Evolutionary conservation across 2,797 vertebrate genomes (phyloP).

Genomic region (Lagorchestes hirsutus): DNA sequence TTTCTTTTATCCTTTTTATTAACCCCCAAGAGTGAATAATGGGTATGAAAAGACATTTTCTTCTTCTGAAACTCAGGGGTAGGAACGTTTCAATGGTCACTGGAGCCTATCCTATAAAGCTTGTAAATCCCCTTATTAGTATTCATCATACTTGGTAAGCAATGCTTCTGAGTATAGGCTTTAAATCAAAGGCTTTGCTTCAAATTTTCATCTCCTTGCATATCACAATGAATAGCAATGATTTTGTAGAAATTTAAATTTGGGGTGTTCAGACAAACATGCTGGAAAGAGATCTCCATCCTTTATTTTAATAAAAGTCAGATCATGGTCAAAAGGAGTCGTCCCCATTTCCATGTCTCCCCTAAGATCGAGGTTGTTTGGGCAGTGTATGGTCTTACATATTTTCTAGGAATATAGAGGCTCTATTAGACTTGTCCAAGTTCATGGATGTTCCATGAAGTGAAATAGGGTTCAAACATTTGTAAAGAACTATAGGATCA

Average conservation of each 20-base stretch:
- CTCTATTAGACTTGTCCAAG: not conserved
- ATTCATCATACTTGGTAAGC: conserved; percentile 63
- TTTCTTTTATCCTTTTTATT: conserved; percentile 11
- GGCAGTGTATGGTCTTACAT: not conserved
- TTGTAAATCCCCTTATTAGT: conserved; percentile 69
- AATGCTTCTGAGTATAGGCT: conserved; percentile 67
- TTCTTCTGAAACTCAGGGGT: conserved; percentile 18
- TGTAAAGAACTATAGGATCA: not conserved
- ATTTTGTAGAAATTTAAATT: conserved; percentile 30
- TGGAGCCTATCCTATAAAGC: not conserved
- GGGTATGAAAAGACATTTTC: conserved; percentile 36
- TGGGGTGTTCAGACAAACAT: not conserved
- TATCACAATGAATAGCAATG: conserved; percentile 79
- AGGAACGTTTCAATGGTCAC: conserved; percentile 19
- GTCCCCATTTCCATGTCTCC: not conserved
- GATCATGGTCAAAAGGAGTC: not conserved
- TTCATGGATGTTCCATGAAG: not conserved
- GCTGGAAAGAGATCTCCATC: not conserved
- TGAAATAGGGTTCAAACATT: not conserved
- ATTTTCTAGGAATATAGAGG: not conserved
- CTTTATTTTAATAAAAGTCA: not conserved
- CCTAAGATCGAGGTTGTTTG: not conserved
- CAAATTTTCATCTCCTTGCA: conserved; percentile 77
- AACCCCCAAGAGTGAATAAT: conserved; percentile 32
- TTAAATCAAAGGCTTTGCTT: conserved; percentile 79